These are phyloP conservation scores for Turnix velox DNA, from an alignment of 2,113 vertebrate species.

Conservation along the genomic window DNA sequence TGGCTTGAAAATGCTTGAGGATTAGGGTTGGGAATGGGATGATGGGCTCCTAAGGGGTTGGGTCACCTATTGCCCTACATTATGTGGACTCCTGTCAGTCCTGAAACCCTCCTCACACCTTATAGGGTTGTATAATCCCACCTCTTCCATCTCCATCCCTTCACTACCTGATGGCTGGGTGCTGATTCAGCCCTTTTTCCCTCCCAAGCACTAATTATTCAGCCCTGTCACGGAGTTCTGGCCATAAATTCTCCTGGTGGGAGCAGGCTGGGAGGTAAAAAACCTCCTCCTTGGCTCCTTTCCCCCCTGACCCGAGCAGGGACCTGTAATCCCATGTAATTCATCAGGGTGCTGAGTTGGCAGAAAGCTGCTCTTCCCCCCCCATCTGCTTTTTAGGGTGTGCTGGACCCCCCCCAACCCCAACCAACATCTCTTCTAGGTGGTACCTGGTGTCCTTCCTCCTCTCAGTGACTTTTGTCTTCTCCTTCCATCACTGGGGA, in stretches of 20 bases:
- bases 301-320: neutral
- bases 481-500: neutral
- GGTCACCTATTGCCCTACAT: neutral
- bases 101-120: neutral
- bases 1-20: neutral
- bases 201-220: neutral
- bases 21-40: neutral
- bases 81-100: fast-evolving
- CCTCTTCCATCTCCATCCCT: neutral
- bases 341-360: neutral
- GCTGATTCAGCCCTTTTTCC: constrained; percentile 33
- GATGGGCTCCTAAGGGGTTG: neutral
- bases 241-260: neutral
- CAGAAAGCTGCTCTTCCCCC: neutral
- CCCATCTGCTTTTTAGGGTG: neutral
- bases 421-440: neutral
- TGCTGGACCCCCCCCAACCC: fast-evolving
- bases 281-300: neutral
- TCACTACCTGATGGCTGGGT: fast-evolving
- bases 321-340: neutral
- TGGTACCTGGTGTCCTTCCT: neutral
- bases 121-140: fast-evolving
- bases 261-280: neutral
- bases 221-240: neutral
- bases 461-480: neutral